Evolutionary conservation across 2,888 invertebrate genomes (phyloP), one percentile per base, ranked within the genome.

Genomic region (Polydrusus pterygomalis): DNA sequence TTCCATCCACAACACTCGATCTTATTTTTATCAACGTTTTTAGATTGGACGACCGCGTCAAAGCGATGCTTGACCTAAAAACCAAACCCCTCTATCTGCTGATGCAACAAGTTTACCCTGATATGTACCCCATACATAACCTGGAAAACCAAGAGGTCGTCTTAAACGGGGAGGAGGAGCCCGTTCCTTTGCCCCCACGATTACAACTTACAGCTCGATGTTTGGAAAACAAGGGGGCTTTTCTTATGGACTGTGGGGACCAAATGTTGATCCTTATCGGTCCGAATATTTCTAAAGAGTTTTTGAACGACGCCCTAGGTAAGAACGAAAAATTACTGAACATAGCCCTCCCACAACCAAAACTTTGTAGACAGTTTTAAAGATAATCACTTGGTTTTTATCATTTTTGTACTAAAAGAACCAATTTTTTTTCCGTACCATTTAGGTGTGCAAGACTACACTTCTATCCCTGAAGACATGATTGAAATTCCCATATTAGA

Each of bases 11-110:
- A n/a, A n/a, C n/a, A n/a, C n/a, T 25, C 25, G 25, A 25, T 5
- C 1, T 25, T 25, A 5, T 3, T 25, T 25, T 25, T 25, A 5
- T 25, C 25, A 25, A 25, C 25, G 25, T 25, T 72, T 68, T 25
- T 2, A 93, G 96, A 45, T 89, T 98, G 69, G 99, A 99, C 89
- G 97, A 98, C 87, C 92, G 99, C 70, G 93, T 97, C 43, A 95
- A 92, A 83, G 95, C 96, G 70, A 96, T 99, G 97, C 95, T 97
- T 87, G 93, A 94, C 86, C 93, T 98, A 91, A 98, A 99, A 89
- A 92, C 93, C 47, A 88, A 95, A 82, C 98, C 99, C 9, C 89
- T 97, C 67, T 87, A 90, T 77, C 91, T 92, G 85, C 90, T 99
- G 30, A 91, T 98, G 85, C 95, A 96, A 83, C 91, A 90, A 80